Percentiles rank a stretch among this genome's conserved stretches.
Evolutionary conservation across 53 echinoderm and acorn worm species (phyloP).

Genomic region (Patiria pectinifera): DNA sequence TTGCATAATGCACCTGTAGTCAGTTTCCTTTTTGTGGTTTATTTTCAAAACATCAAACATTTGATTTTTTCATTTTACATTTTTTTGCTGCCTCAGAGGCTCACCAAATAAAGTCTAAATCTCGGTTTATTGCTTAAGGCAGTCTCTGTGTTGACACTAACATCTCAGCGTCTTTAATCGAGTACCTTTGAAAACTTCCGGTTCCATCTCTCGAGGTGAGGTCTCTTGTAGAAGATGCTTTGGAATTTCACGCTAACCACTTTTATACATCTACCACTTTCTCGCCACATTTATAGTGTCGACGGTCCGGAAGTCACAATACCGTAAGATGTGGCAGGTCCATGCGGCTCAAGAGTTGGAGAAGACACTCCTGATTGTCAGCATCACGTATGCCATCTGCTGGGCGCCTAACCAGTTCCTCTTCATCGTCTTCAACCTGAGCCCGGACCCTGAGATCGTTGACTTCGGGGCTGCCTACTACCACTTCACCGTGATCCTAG

Average conservation of each 20-base stretch:
- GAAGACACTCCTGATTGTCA: slow-evolving; percentile 53
- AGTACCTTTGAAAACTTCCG: too few species aligned
- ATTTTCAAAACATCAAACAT: too few species aligned
- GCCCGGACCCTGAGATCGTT: slow-evolving; percentile 7
- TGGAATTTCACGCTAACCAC: neutral
- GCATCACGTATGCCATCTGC: slow-evolving; percentile 65
- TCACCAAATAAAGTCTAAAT: too few species aligned
- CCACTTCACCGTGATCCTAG: slow-evolving; percentile 53
- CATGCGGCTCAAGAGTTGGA: slow-evolving; percentile 50
- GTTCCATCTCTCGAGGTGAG: too few species aligned
- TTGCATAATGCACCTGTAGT: too few species aligned
- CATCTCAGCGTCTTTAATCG: too few species aligned
- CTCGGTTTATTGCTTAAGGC: too few species aligned
- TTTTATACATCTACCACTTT: neutral
- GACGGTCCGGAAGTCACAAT: neutral
- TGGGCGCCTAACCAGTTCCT: slow-evolving; percentile 65
- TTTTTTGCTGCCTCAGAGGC: too few species aligned
- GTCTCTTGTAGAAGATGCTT: neutral
- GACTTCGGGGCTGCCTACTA: slow-evolving; percentile 51
- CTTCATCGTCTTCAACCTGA: slow-evolving; percentile 55
- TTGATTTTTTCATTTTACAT: too few species aligned
- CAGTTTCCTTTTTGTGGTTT: too few species aligned
- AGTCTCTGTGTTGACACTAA: too few species aligned
- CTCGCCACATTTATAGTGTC: neutral
- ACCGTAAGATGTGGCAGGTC: slow-evolving; percentile 54